Conservation (phyloP, 2,888 invertebrate species). For the Xestia xanthographa region DNA sequence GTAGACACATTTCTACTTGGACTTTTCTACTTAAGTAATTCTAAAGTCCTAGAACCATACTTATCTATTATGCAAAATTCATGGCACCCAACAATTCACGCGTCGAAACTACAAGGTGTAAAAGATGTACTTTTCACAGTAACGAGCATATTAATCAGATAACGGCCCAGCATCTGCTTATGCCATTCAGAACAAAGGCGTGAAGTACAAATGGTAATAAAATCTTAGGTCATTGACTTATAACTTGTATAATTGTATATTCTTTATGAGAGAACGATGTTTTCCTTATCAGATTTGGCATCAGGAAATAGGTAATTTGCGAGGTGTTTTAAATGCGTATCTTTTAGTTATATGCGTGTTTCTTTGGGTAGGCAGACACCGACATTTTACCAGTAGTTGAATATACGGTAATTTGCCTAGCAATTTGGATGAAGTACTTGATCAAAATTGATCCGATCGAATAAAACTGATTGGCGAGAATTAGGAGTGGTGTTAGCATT, state of each 20-base stretch:
- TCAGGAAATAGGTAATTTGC: slow-evolving; percentile 46
- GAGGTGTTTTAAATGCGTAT: slow-evolving; percentile 35
- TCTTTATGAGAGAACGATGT: slow-evolving; percentile 41
- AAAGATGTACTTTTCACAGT: slow-evolving; percentile 15
- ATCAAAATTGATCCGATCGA: background rate
- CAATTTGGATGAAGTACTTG: background rate
- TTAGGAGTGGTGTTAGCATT: background rate
- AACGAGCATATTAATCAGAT: slow-evolving; percentile 37
- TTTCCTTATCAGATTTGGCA: slow-evolving; percentile 42
- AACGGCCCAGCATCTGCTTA: slow-evolving; percentile 50
- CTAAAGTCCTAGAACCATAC: too few species aligned
- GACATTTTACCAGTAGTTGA: background rate
- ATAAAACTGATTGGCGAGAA: background rate
- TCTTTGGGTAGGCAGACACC: background rate
- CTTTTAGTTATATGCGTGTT: slow-evolving; percentile 8
- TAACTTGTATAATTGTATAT: slow-evolving; percentile 53
- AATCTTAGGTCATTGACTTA: slow-evolving; percentile 53
- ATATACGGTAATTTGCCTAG: background rate
- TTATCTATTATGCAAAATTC: too few species aligned
- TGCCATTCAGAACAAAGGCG: slow-evolving; percentile 48
- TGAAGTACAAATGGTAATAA: slow-evolving; percentile 52
- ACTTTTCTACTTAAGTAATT: too few species aligned
- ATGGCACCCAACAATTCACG: background rate
- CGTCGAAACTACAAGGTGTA: background rate
- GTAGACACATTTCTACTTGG: too few species aligned